Evolutionary conservation across 2,113 vertebrate species (phyloP), one percentile per base, ranked within the genome.

Genomic region (Dendropsophus ebraccatus): DNA sequence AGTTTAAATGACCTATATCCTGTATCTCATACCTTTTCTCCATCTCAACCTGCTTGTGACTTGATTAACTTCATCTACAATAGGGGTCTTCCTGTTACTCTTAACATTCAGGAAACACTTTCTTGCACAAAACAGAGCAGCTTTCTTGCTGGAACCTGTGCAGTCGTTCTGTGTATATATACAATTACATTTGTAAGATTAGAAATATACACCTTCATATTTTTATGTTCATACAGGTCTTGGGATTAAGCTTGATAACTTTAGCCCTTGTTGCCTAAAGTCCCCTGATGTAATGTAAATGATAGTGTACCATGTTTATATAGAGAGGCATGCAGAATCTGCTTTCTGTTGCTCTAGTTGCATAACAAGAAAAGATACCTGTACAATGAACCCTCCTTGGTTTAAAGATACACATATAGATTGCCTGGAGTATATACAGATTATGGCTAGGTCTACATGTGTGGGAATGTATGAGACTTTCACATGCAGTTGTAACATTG

Each of bases 161-260:
- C 49, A 58, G 45, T 67, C 79, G 4, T 13, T 28, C 41, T 81
- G 6, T 32, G 41, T 82, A 19, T 35, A 69, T 82, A 70, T n/a
- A 67, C 60, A 32, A 70, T 35, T 50, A 69, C 30, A 67, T 69
- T 82, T 67, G 13, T 82, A 67, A 69, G 25, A 69, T 30, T 81
- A 82, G 60, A 50, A 52, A 32, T 77, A 28, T 52, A 19, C 74
- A 19, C 74, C 5, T 50, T 45, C 50, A 41, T 41, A 77, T 58
- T 16, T 12, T 82, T 81, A 21, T 50, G 41, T 32, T 49, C 16
- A 30, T 25, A 47, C 30, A 10, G 49, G 74, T 3, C 41, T 41
- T 8, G 4, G 8, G 41, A 41, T 41, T n/a, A n/a, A n/a, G n/a
- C n/a, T n/a, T n/a, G n/a, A n/a, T n/a, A n/a, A n/a, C n/a, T n/a